phyloP scores from a whole-genome alignment of 2,888 invertebrate genomes.

The Saturnia pavonia region DNA sequence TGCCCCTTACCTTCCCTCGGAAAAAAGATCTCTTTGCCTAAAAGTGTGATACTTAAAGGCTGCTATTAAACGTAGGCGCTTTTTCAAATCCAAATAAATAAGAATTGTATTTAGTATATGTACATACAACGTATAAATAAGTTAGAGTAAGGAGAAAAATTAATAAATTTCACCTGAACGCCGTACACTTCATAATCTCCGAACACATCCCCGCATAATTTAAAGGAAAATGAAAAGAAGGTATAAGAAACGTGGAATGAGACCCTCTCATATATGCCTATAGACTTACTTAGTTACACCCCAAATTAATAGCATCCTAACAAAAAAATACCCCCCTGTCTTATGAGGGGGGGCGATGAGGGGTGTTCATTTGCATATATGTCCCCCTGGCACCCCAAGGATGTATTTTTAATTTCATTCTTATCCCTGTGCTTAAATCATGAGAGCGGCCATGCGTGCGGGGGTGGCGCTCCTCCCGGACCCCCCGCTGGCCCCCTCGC shows the following conservation, averaged over 20 bases:
- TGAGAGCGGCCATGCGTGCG: conserved; percentile 82
- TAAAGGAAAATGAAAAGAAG: conserved; percentile 63
- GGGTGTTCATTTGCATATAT: conserved; percentile 80
- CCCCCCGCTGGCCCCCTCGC: conserved; percentile 46
- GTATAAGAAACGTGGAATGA: conserved; percentile 49
- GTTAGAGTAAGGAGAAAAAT: conserved; percentile 30
- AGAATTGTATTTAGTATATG: background rate
- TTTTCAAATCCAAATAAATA: background rate
- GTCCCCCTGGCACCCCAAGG: conserved; percentile 80
- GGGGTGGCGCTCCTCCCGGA: conserved; percentile 50
- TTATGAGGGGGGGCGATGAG: conserved; percentile 56
- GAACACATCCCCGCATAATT: conserved; percentile 68
- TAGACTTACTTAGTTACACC: conserved; percentile 75
- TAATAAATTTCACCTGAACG: conserved; percentile 65
- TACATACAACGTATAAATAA: background rate
- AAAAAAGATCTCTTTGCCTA: too few relatives aligned
- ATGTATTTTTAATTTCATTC: conserved; percentile 83
- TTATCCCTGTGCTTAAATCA: conserved; percentile 82
- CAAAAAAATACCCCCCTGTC: conserved; percentile 77
- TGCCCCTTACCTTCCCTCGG: too few relatives aligned
- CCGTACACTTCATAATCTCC: conserved; percentile 69
- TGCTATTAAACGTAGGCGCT: background rate
- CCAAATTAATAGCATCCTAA: conserved; percentile 82
- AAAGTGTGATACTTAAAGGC: too few relatives aligned
- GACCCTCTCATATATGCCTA: conserved; percentile 58